Evolutionary conservation across 1,140 invertebrate genomes (phyloP), one percentile per base, ranked within the genome.

Genomic region (Heterodera schachtii): DNA sequence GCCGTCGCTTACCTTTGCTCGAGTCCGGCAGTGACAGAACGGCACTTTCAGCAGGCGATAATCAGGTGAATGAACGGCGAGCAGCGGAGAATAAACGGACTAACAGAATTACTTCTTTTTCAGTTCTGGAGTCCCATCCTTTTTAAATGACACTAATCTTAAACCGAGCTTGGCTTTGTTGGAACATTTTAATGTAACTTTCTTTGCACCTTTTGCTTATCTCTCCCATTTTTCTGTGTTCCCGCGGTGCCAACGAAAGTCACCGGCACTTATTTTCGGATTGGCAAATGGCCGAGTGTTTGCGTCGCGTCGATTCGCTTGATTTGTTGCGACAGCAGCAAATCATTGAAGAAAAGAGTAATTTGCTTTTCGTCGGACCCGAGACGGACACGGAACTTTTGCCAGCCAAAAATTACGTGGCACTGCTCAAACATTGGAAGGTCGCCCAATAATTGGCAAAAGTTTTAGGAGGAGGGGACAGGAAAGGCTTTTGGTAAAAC

Each of bases 401-500:
- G 46, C 81, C 81, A 3, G 57, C 44, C n/a, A 49, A 21, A 16
- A 82, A 47, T 67, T 82, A 31, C 44, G 69, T 46, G 0, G 79
- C 73, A 21, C 70, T 83, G 16, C 69, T 82, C 44, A 60, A 66
- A 44, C 49, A 82, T 60, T 82, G 64, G 67, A 83, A 82, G 80
- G 81, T 80, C 73, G 31, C 1, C 31, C 31, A 31, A 31, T 31
- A 0, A 31, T 31, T 31, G 0, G 31, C 0, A 0, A 31, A 31
- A 31, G 31, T 31, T 31, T 31, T 31, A 31, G 31, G 31, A 31
- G 31, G 31, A 31, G 31, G 31, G 31, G 31, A 31, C 31, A 1
- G 31, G 31, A 31, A 31, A 31, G 31, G 31, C 31, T 31, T 31
- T 31, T 1, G 31, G 31, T 31, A 0, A 31, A 31, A 31, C 1